Base-by-base conservation (phyloP, 2,113 vertebrate genomes). In the Osmerus mordax region DNA sequence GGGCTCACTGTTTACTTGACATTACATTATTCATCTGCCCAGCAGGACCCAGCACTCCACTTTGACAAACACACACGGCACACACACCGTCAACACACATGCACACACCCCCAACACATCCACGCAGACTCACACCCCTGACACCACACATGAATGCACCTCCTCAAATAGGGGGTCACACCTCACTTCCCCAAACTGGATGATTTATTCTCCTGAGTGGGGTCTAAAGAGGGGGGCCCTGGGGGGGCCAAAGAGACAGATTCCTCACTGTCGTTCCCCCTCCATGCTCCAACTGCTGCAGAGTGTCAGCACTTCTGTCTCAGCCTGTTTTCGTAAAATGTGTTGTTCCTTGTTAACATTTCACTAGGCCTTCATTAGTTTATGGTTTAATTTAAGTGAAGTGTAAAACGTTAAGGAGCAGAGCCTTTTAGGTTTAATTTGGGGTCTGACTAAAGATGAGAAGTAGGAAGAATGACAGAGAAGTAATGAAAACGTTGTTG, bases 11-110 rank as follows among this genome's bases (percentile, higher is more conserved):
- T 83, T 75, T 72, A 75, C 65, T 53, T 63, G 53, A 23, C 54
- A 68, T 73, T 67, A 59, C 56, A 82, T 70, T 79, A 77, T 83
- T 79, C 53, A 75, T 70, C 59, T 52, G 52, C 71, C 67, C 81
- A 69, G 71, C 74, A 75, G 41, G 69, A 18, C 19, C 54, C 1
- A 59, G 52, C 18, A 64, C 28, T 59, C 54, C 47, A n/a, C 65
- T 21, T n/a, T 13, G 19, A 59, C 5, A 74, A 29, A 71, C 2
- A 29, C 32, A 36, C 4, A 41, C 28, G 19, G 13, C 21, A 68
- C 51, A 51, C 67, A 55, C 21, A 54, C 21, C n/a, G n/a, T n/a
- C 52, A 47, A 63, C 60, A 54, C 4, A 62, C 36, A 53, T 36
- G 61, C 69, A 62, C 69, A 71, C 9, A 51, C 6, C 23, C 52